Evolutionary conservation across 2,113 vertebrate genomes (phyloP).

Genomic region (Lampris megalopsis): DNA sequence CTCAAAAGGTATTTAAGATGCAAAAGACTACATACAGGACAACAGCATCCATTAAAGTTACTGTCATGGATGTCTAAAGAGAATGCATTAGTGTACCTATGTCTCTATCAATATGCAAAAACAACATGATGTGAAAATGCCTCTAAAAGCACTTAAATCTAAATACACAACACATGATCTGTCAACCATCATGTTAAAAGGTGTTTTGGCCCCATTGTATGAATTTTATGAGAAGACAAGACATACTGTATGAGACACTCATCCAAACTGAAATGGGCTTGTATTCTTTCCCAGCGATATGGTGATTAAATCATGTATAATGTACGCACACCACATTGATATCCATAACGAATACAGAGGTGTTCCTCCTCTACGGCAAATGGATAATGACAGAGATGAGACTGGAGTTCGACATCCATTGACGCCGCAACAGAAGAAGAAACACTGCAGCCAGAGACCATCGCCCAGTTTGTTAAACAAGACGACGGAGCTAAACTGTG

Average conservation of each 20-base stretch:
- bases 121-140: slow-evolving; percentile 1
- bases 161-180: slow-evolving; percentile 5
- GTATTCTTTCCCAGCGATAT: slow-evolving; percentile 52
- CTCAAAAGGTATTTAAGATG: no score
- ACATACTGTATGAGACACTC: slow-evolving; percentile 50
- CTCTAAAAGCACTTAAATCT: neutral
- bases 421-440: slow-evolving; percentile 38
- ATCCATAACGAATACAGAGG: slow-evolving; percentile 59
- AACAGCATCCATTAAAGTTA: no score
- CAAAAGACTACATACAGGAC: no score
- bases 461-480: slow-evolving; percentile 14
- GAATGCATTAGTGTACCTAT: no score
- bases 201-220: slow-evolving; percentile 17
- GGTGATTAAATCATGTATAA: slow-evolving; percentile 76
- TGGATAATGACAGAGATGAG: slow-evolving; percentile 32
- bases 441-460: slow-evolving; percentile 23
- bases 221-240: slow-evolving; percentile 33
- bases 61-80: no score
- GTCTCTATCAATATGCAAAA: no score
- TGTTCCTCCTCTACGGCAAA: slow-evolving; percentile 34
- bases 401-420: slow-evolving; percentile 30
- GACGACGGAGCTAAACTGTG: slow-evolving; percentile 18
- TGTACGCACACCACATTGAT: slow-evolving; percentile 61
- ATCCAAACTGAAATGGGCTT: slow-evolving; percentile 48
- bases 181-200: slow-evolving; percentile 9